Evolutionary conservation across 2,113 vertebrate species (phyloP).

Genomic region (Corythornis madagascariensis): DNA sequence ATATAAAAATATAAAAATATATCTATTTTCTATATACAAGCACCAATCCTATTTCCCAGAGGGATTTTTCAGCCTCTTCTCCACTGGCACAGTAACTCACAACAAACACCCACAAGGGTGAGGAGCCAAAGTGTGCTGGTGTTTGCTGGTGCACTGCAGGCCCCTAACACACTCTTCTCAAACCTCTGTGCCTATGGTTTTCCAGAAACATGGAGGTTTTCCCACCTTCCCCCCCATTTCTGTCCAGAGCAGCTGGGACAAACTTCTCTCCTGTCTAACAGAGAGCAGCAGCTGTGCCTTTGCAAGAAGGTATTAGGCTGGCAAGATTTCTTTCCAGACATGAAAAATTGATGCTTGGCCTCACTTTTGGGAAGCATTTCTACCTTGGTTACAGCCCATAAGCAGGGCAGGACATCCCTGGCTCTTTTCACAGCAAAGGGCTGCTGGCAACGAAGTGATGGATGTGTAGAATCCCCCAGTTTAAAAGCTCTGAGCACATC

Average conservation of each 20-base stretch:
- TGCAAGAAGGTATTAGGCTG: not conserved
- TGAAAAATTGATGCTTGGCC: not conserved
- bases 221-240: not conserved
- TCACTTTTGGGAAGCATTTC: not conserved
- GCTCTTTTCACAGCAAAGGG: not conserved
- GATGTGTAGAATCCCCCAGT: not conserved
- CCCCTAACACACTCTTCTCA: not conserved
- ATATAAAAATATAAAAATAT: too few species aligned
- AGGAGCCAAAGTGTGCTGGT: rapidly evolving
- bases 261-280: not conserved
- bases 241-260: not conserved
- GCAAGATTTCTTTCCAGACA: not conserved
- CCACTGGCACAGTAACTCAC: not conserved
- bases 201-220: not conserved
- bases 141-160: not conserved
- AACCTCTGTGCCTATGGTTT: not conserved
- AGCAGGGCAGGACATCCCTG: not conserved
- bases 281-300: not conserved
- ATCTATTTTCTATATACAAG: not conserved
- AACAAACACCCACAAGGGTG: rapidly evolving
- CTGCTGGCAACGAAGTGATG: not conserved
- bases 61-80: not conserved
- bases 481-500: not conserved
- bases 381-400: not conserved
- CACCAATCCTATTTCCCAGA: not conserved